Conservation (phyloP, 2,888 invertebrate species). For the Xestia ashworthii region DNA sequence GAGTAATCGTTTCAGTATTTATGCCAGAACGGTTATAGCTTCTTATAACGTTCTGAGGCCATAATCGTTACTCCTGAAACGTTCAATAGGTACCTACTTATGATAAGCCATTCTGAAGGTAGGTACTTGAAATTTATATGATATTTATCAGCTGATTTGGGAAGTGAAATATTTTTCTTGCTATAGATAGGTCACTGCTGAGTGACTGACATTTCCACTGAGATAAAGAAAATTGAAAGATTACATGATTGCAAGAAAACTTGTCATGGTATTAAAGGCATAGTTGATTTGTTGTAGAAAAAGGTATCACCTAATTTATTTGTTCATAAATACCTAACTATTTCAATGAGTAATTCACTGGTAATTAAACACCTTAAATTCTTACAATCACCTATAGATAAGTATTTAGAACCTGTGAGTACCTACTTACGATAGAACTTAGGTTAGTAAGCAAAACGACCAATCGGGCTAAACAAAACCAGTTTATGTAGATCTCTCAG, state of each 20-base stretch:
- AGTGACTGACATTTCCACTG: background rate
- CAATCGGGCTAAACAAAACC: no score
- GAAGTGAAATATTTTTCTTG: background rate
- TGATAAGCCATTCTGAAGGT: background rate
- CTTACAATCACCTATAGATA: background rate
- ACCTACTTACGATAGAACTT: no score
- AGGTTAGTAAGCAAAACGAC: no score
- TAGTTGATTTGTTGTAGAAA: no score
- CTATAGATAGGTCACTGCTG: background rate
- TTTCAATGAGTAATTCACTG: background rate
- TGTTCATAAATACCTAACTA: background rate
- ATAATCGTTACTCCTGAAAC: slow-evolving; percentile 40
- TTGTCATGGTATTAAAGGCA: background rate
- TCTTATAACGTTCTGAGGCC: slow-evolving; percentile 6
- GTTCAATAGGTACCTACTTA: slow-evolving; percentile 14
- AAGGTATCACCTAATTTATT: no score
- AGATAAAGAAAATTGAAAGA: slow-evolving; percentile 1
- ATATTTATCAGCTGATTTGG: background rate
- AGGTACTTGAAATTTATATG: background rate
- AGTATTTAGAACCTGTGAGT: background rate
- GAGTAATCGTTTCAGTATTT: slow-evolving; percentile 31
- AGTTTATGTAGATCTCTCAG: no score
- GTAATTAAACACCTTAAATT: background rate
- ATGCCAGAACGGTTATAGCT: slow-evolving; percentile 24
- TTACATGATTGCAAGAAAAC: background rate